phyloP scores from a whole-genome alignment of 2,797 vertebrate genomes.

The Diglossa cyanea region DNA sequence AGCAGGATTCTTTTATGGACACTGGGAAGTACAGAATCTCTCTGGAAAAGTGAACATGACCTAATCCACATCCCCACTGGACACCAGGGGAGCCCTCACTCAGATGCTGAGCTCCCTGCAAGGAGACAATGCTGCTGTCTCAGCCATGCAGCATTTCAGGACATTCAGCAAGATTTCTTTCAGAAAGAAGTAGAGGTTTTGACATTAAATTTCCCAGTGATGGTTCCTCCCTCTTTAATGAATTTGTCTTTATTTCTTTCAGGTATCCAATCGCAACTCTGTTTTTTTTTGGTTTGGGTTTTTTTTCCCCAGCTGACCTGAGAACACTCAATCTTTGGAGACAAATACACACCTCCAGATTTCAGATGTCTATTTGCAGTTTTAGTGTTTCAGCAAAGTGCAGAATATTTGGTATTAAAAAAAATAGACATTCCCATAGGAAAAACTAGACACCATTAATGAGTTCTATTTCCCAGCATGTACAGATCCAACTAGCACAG shows the following conservation, averaged over 20 bases:
- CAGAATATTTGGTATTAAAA: neutral
- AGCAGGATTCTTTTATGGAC: neutral
- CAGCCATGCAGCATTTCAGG: rapidly evolving
- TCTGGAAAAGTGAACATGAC: neutral
- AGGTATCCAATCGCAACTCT: neutral
- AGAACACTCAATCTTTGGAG: neutral
- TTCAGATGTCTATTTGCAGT: neutral
- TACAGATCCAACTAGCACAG: neutral
- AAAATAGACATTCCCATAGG: neutral
- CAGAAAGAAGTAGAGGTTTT: neutral
- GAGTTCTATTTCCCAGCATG: neutral
- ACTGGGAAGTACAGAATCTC: neutral
- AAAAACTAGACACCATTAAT: neutral
- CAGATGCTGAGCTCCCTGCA: neutral
- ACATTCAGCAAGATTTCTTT: neutral
- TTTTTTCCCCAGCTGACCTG: neutral
- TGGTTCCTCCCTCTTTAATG: neutral
- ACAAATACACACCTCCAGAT: neutral
- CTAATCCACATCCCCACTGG: neutral
- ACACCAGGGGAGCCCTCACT: neutral
- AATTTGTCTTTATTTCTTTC: neutral
- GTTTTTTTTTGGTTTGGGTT: neutral
- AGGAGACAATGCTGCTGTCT: rapidly evolving
- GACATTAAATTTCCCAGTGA: neutral
- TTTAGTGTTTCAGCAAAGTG: neutral